Conservation (phyloP, 2,113 vertebrate genomes). For the Hirundichthys speculiger region DNA sequence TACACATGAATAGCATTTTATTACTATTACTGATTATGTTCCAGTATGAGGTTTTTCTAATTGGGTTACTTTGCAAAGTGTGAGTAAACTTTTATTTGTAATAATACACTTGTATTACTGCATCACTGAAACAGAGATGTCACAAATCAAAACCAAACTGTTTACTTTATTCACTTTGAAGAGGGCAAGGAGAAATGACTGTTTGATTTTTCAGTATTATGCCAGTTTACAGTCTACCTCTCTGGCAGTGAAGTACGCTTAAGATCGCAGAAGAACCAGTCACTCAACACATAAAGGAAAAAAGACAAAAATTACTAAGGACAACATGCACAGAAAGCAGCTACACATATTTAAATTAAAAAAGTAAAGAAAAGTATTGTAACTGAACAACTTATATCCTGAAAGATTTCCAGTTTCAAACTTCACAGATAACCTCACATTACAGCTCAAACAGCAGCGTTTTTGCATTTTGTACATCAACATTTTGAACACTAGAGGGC, state of each 20-base stretch:
- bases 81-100: too few species aligned
- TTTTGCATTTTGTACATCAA: conserved; percentile 39
- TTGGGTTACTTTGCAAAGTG: conserved; percentile 3
- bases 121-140: too few species aligned
- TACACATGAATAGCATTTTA: conserved; percentile 47
- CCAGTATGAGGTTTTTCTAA: conserved; percentile 45
- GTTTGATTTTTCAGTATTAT: conserved; percentile 14
- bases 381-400: too few species aligned
- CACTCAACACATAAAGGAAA: conserved; percentile 1
- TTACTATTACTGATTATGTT: conserved; percentile 51
- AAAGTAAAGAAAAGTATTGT: too few species aligned
- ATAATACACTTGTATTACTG: too few species aligned
- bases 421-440: too few species aligned
- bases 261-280: conserved; percentile 23
- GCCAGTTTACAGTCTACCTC: conserved; percentile 2
- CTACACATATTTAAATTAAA: too few species aligned
- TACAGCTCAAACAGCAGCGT: too few species aligned
- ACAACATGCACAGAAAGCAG: too few species aligned
- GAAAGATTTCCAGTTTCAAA: too few species aligned
- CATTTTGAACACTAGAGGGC: conserved; percentile 71
- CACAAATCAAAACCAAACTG: not conserved
- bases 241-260: conserved; percentile 35
- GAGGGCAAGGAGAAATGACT: not conserved
- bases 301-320: too few species aligned
- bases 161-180: conserved; percentile 7